Evolutionary conservation across 2,888 invertebrate species (phyloP).

Genomic region (Drosophila mettleri): DNA sequence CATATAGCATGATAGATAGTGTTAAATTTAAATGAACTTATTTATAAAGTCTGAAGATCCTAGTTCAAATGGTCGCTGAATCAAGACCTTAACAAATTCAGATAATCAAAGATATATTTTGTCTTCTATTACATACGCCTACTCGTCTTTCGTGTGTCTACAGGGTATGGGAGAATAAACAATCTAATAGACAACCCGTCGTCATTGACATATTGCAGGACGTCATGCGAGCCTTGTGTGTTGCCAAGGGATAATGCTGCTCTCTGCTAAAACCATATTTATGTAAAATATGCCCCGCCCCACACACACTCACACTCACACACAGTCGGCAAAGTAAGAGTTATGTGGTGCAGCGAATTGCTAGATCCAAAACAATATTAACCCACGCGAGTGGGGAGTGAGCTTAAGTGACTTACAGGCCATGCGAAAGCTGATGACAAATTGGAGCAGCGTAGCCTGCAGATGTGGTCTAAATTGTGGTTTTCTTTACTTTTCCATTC

Average conservation of each 20-base stretch:
- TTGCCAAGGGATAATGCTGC: slow-evolving; percentile 64
- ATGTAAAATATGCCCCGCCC: slow-evolving; percentile 42
- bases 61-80: neutral
- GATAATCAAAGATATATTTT: neutral
- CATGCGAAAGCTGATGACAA: slow-evolving; percentile 71
- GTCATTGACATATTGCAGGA: slow-evolving; percentile 84
- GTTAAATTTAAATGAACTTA: neutral
- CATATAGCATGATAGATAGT: too few species aligned
- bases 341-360: slow-evolving; percentile 70
- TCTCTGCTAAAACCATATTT: slow-evolving; percentile 38
- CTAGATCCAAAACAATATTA: slow-evolving; percentile 43
- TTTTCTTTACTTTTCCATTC: slow-evolving; percentile 18
- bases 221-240: slow-evolving; percentile 80
- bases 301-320: too few species aligned
- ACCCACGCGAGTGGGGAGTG: slow-evolving; percentile 20
- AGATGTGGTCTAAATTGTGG: slow-evolving; percentile 24
- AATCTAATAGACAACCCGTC: slow-evolving; percentile 83
- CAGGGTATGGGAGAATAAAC: slow-evolving; percentile 61
- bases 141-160: slow-evolving; percentile 7
- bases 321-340: slow-evolving; percentile 44
- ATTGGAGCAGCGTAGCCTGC: slow-evolving; percentile 45
- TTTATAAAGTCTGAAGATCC: neutral
- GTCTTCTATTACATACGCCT: neutral
- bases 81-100: neutral
- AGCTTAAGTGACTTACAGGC: slow-evolving; percentile 60